Evolutionary conservation across 2,113 vertebrate genomes (phyloP).

Genomic region (Paramormyrops kingsleyae): DNA sequence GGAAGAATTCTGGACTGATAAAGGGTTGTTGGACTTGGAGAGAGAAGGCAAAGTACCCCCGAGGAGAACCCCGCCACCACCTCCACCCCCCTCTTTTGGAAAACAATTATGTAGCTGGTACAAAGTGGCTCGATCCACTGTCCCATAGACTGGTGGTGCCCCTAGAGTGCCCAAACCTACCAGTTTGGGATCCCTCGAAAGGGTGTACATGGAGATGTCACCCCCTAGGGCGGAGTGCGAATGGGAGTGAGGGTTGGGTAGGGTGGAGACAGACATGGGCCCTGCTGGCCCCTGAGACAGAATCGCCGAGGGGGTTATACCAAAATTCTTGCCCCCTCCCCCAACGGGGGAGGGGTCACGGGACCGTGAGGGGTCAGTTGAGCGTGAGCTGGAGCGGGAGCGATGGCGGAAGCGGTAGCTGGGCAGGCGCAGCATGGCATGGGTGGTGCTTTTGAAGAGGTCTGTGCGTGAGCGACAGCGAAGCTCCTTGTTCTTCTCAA

Average conservation of each 20-base stretch:
- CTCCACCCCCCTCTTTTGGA: constrained; percentile 64
- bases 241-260: constrained; percentile 64
- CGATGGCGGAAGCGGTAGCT: constrained; percentile 83
- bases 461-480: constrained; percentile 81
- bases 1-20: constrained; percentile 47
- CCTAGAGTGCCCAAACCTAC: constrained; percentile 61
- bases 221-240: constrained; percentile 46
- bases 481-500: constrained; percentile 84
- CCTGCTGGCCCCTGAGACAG: constrained; percentile 37
- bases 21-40: constrained; percentile 64
- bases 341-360: constrained; percentile 56
- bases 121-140: constrained; percentile 69
- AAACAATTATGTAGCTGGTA: constrained; percentile 88
- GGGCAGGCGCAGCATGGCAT: constrained; percentile 78
- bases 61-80: constrained; percentile 40
- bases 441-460: constrained; percentile 70
- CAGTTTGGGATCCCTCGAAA: constrained; percentile 70
- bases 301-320: constrained; percentile 55
- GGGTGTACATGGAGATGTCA: constrained; percentile 91
- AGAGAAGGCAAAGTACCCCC: constrained; percentile 62
- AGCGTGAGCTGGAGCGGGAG: constrained; percentile 75
- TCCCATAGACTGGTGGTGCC: constrained; percentile 60
- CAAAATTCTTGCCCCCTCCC: constrained; percentile 62
- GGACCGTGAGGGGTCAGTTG: constrained; percentile 74
- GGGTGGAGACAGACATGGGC: constrained; percentile 60